Evolutionary conservation across 2,113 vertebrate genomes (phyloP), one percentile per base, ranked within the genome.

Genomic region (Barbus barbus): DNA sequence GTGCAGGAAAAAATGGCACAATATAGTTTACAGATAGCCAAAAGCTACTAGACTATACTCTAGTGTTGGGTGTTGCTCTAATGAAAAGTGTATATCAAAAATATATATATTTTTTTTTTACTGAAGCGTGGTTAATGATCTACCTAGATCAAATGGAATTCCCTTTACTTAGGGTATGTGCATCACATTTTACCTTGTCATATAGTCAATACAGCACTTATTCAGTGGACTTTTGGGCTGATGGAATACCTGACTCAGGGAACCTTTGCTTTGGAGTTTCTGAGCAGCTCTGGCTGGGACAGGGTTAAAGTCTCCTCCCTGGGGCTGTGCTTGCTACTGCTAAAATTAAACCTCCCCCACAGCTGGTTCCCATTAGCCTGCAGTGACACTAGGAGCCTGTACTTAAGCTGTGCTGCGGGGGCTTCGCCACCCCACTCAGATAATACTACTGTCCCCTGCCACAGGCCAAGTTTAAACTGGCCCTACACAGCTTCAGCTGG

Each of bases 351-450:
- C 92, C 91, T 92, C 69, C 80, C 86, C 89, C 92, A 93, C 94
- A 94, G 93, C 94, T 94, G 93, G 91, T 87, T 93, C 90, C 91
- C 89, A 93, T 95, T 93, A 94, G 91, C 82, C 87, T 86, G 87
- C 86, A 90, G 89, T 86, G 83, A 92, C 92, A 92, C 89, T 89
- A 77, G 86, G 84, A 90, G 91, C 78, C 91, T 86, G n/a, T n/a
- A n/a, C n/a, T n/a, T n/a, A n/a, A n/a, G n/a, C n/a, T n/a, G 81
- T 82, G 78, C 71, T 84, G 84, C 61, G 69, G 87, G 84, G 83
- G 83, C 83, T 82, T 82, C 74, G 44, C 53, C 56, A 71, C 82
- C 75, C 84, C 74, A 46, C 67, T 83, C 77, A 83, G 83, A 89
- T 86, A 90, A 90, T 88, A 90, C 89, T 88, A 84, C 87, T 87